Conservation (phyloP, 2,888 invertebrate genomes). For the Pantelozetes paolii region DNA sequence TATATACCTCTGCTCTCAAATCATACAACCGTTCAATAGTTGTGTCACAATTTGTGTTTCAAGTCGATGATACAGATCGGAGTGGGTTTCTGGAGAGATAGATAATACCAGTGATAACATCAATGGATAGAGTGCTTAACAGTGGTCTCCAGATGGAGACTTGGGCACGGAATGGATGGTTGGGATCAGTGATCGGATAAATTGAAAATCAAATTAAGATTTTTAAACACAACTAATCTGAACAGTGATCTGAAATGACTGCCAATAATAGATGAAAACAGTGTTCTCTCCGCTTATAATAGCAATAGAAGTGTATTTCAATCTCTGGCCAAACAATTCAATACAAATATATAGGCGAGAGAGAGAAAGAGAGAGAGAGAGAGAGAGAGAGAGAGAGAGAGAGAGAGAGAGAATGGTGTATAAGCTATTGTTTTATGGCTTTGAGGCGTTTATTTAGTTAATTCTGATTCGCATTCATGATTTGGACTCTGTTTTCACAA, state of each 20-base stretch:
- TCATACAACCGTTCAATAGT: not conserved
- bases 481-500: constrained; percentile 35
- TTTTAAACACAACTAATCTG: constrained; percentile 24
- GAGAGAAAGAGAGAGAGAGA: not conserved
- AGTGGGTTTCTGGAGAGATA: not conserved
- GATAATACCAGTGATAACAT: not conserved
- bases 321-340: constrained; percentile 11
- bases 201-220: not conserved
- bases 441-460: constrained; percentile 31
- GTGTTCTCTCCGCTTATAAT: constrained; percentile 13
- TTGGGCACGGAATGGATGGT: not conserved
- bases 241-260: not conserved
- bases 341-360: not conserved
- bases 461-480: constrained; percentile 35
- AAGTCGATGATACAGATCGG: too few species aligned
- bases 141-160: constrained; percentile 2
- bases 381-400: not conserved
- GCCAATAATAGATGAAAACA: constrained; percentile 1
- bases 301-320: constrained; percentile 22
- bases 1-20: not conserved
- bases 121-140: not conserved
- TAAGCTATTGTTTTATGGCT: constrained; percentile 33
- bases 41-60: not conserved
- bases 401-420: not conserved
- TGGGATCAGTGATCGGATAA: not conserved